Base-by-base conservation (phyloP, 2,888 invertebrate species). In the Eupithecia exiguata region DNA sequence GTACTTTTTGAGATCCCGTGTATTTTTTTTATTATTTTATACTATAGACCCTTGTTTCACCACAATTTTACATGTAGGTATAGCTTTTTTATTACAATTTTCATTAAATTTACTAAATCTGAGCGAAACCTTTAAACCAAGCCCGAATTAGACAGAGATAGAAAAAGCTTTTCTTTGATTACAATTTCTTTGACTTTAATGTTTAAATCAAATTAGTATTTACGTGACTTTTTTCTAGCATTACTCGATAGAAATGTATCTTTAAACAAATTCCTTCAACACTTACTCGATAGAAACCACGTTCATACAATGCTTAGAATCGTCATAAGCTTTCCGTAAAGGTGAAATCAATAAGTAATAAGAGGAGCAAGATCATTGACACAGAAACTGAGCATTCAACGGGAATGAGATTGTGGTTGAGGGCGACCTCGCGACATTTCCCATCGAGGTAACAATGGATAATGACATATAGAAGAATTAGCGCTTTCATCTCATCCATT, bases 361-460 rank as follows among this genome's bases (percentile, higher is more conserved):
- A 79, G 81, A 79, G 81, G 75, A 80, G 78, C 77, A 82, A 84
- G 84, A 87, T 81, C 86, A 80, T 84, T 88, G 88, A 86, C 88
- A 89, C 81, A 89, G 86, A 89, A 87, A 85, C 84, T 83, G 79
- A 80, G 82, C 78, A 81, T 84, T 83, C 83, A 87, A 84, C 85
- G 81, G 77, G 83, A 84, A 84, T 84, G 84, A 84, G 84, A 84
- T 84, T 85, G 85, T 83, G 84, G 83, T 86, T 83, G 84, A 80
- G 83, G 82, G 83, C 85, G 84, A 86, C 84, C 84, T 84, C 81
- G 77, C 83, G 84, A 84, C 85, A 81, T 87, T 91, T 92, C 92
- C 84, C 91, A 91, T 88, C 86, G 88, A 88, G 90, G 87, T 88
- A 86, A 82, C 83, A 77, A 82, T 86, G 86, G 87, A 86, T 89